Base-by-base conservation (phyloP, 2,888 invertebrate genomes). In the Cosmia trapezina region DNA sequence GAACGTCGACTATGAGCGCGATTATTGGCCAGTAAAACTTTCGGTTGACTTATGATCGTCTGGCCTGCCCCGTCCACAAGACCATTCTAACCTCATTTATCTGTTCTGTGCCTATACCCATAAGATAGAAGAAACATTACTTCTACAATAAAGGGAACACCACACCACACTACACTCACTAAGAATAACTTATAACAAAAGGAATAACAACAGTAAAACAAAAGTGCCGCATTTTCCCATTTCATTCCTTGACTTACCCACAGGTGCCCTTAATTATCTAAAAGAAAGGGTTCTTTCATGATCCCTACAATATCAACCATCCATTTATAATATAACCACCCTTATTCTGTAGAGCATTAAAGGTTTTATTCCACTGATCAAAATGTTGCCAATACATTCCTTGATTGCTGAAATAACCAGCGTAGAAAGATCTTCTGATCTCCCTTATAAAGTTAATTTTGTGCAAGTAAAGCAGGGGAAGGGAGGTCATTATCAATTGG, bases 231-330 rank as follows among this genome's bases (percentile, higher is more conserved):
- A 78, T 85, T 78, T 80, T 62, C 72, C 72, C 74, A 73, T 86
- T 78, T 63, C 54, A 82, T 80, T 80, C 47, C 71, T 80, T 82
- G 68, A 84, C 71, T 81, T 76, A 72, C 83, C 83, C 91, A 92
- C 86, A 87, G 86, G 86, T 87, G 91, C 87, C 84, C 84, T 61
- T 87, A 88, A 89, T 91, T 89, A 91, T 88, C 87, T 86, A 83
- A 81, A 87, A 83, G 76, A 87, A 89, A 89, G 89, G 90, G 86
- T 87, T 84, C 79, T 85, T 83, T 77, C 83, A 81, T 85, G 70
- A 85, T 79, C 83, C 78, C 62, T 83, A 84, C 86, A 82, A 82
- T 57, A 80, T 78, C 68, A 81, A 74, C 64, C 67, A 41, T 14
- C 37, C 9, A 75, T 76, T 69, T 53, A 37, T 37, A 65, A 22